Conservation (phyloP, 2,888 invertebrate genomes). For the Electrophaes corylata region DNA sequence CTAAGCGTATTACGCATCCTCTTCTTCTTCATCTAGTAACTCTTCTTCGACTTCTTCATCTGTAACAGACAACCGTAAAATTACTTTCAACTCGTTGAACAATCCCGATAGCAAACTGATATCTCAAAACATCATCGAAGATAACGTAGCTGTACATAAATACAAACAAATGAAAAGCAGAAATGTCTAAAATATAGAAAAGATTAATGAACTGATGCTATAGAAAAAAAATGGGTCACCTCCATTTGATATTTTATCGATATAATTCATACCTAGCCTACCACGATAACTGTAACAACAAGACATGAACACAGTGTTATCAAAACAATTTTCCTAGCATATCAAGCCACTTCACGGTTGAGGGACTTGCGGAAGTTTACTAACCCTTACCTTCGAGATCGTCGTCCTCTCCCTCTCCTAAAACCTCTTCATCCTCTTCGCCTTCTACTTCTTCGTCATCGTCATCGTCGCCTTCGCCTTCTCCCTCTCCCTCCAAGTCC, state of each 20-base stretch:
- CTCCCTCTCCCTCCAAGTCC: conserved; percentile 85
- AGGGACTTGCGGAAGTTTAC: conserved; percentile 6
- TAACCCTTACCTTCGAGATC: conserved; percentile 83
- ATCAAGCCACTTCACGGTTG: conserved; percentile 9
- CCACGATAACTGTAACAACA: not conserved
- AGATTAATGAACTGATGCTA: not conserved
- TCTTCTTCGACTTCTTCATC: conserved; percentile 82
- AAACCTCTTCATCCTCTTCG: conserved; percentile 86
- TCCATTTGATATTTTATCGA: conserved; percentile 1
- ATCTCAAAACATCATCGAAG: conserved; percentile 6
- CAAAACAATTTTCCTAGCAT: conserved; percentile 13
- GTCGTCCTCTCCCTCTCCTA: conserved; percentile 86
- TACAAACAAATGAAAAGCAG: not conserved
- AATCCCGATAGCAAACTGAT: not conserved
- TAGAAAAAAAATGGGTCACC: conserved; percentile 4
- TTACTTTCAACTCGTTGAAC: conserved; percentile 23
- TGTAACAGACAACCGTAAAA: conserved; percentile 54
- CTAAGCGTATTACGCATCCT: conserved; percentile 83
- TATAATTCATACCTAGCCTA: not conserved
- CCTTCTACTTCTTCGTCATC: conserved; percentile 86
- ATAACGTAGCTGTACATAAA: not conserved
- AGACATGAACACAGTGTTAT: not conserved
- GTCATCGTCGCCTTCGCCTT: conserved; percentile 81
- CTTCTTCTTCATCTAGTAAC: conserved; percentile 79
- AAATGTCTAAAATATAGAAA: not conserved